These are phyloP conservation scores for Dermatophagoides farinae DNA, from an alignment of 1,140 invertebrate genomes.

Conservation along the genomic window DNA sequence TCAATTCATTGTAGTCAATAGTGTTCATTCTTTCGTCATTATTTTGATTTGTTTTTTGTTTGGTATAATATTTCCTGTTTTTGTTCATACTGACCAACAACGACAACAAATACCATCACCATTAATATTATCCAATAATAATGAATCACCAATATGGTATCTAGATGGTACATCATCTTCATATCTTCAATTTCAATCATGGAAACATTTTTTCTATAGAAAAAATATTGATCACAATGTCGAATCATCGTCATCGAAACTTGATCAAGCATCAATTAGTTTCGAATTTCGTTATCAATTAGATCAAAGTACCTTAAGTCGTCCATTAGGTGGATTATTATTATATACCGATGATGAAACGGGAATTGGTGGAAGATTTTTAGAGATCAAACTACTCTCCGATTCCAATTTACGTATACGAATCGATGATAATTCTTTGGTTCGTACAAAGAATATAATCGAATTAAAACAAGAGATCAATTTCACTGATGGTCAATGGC, in stretches of 20 bases:
- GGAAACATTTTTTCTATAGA: conserved; percentile 46
- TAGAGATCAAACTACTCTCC: conserved; percentile 68
- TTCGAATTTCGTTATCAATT: conserved; percentile 70
- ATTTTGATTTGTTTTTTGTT: too few relatives aligned
- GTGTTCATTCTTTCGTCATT: too few relatives aligned
- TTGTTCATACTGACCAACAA: too few relatives aligned
- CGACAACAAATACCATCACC: too few relatives aligned
- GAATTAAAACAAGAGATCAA: conserved; percentile 28
- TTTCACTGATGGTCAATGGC: conserved; percentile 70
- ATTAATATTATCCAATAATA: too few relatives aligned
- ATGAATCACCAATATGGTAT: conserved; percentile 20
- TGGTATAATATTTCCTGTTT: too few relatives aligned
- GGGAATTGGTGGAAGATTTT: conserved; percentile 57
- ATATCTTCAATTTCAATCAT: conserved; percentile 70
- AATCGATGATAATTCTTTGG: conserved; percentile 64
- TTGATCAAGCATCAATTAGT: conserved; percentile 53
- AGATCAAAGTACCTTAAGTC: conserved; percentile 32
- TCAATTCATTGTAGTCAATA: too few relatives aligned
- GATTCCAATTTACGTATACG: conserved; percentile 64
- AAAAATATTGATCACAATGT: neutral
- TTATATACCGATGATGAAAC: conserved; percentile 84
- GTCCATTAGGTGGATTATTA: conserved; percentile 45
- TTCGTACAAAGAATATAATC: conserved; percentile 62
- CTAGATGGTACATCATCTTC: conserved; percentile 57
- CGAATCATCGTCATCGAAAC: neutral